Conservation (phyloP, 2,113 vertebrate species). For the Eulacestoma nigropectus region DNA sequence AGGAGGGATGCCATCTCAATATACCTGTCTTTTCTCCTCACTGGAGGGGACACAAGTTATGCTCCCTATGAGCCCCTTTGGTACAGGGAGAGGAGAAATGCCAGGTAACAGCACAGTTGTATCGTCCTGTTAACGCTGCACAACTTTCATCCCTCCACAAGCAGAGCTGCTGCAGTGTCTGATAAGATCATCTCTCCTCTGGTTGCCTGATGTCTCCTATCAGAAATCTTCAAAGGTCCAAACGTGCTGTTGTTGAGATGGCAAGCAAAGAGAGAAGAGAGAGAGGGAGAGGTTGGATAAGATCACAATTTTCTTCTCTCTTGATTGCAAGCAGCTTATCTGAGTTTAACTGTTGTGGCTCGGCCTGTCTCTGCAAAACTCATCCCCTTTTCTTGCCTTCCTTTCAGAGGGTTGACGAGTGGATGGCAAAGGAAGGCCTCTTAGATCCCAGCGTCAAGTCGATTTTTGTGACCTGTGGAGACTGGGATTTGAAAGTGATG, state of each 20-base stretch:
- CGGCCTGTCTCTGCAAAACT: slow-evolving; percentile 59
- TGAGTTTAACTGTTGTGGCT: slow-evolving; percentile 65
- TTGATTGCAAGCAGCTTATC: slow-evolving; percentile 74
- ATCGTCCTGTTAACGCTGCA: background rate
- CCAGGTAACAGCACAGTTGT: background rate
- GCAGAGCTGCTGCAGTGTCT: slow-evolving; percentile 10
- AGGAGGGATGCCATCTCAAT: background rate
- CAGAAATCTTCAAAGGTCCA: slow-evolving; percentile 66
- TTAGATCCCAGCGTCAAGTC: slow-evolving; percentile 84
- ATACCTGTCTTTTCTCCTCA: background rate
- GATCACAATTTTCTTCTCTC: slow-evolving; percentile 72
- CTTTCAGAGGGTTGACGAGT: slow-evolving; percentile 83
- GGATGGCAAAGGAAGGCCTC: slow-evolving; percentile 85
- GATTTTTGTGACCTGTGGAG: slow-evolving; percentile 86
- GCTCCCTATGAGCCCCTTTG: background rate
- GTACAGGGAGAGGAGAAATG: background rate
- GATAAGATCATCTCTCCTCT: slow-evolving; percentile 63
- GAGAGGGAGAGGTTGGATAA: slow-evolving; percentile 60
- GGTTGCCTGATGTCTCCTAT: slow-evolving; percentile 64
- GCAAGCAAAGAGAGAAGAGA: slow-evolving; percentile 52
- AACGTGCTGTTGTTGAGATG: slow-evolving; percentile 58
- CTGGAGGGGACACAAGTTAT: background rate
- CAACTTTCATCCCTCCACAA: slow-evolving; percentile 28
- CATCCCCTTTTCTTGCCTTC: slow-evolving; percentile 71
- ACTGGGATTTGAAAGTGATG: slow-evolving; percentile 88